Base-by-base conservation (phyloP, 2,797 vertebrate genomes). In the Chrosomus eos region DNA sequence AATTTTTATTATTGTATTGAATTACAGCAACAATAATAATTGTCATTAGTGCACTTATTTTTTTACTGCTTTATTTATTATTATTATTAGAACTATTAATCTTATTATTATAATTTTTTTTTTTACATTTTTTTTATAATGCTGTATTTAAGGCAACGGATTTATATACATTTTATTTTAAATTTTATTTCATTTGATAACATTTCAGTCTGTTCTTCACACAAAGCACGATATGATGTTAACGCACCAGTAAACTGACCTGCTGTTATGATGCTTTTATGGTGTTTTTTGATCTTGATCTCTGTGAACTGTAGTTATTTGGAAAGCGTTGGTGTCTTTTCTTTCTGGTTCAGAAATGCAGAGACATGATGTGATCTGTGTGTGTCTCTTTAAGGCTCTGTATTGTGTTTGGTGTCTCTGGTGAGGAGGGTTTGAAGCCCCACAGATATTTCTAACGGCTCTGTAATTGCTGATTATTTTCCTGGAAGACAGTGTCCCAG, bases 401-500 rank as follows among this genome's bases (percentile, higher is more conserved):
- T 88, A 40, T 86, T 81, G 53, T 74, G 53, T 74, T 80, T 48
- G 43, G 7, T 53, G 21, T 67, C 16, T 76, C 28, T 58, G 45
- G 1, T 51, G 81, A 74, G 45, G 58, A 55, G 66, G 66, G 55
- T 58, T 74, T 55, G 82, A 85, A 85, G 86, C 83, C 77, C 73
- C 70, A 67, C 62, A 80, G 85, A 85, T 89, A 87, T 89, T 88
- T 84, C 67, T 89, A 89, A 86, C 86, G 23, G 83, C 1, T 58
- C 83, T 88, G 78, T 85, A 88, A 90, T 88, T 87, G 80, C 84
- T 77, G 83, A 87, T 86, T 38, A 71, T 86, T 83, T 90, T 90
- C 84, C 86, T 85, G 88, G 86, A 89, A 90, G 83, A 70, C 40
- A 62, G 73, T 84, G 75, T 74, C 64, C 83, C 66, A 38, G 73